phyloP scores from a whole-genome alignment of 2,797 vertebrate genomes.

The Macrochelys suwanniensis region DNA sequence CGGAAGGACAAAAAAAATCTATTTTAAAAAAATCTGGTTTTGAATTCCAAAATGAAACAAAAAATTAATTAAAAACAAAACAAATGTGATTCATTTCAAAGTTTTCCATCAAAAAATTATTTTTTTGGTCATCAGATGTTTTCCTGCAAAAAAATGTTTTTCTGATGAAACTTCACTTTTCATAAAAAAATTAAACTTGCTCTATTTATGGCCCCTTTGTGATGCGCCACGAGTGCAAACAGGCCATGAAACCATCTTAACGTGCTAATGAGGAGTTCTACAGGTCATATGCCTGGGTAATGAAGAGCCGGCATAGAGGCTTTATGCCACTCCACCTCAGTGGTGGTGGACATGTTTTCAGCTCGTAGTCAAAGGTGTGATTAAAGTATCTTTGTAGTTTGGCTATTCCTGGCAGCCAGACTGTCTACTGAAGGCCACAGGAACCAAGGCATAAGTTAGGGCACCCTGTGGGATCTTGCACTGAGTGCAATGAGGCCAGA shows the following conservation, averaged over 20 bases:
- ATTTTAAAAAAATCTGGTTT: not conserved
- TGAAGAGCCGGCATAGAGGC: not conserved
- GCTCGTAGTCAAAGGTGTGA: not conserved
- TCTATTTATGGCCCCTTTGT: not conserved
- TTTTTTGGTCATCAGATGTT: not conserved
- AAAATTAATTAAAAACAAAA: not conserved
- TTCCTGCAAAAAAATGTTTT: not conserved
- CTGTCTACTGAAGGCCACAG: not conserved
- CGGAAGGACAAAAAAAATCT: not conserved
- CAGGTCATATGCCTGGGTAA: not conserved
- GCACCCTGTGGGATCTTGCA: not conserved
- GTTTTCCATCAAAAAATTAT: not conserved
- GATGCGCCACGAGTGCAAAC: not conserved
- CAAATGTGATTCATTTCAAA: not conserved
- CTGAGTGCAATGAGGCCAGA: not conserved
- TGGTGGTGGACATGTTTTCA: not conserved
- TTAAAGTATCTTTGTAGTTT: not conserved
- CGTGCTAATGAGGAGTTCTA: not conserved
- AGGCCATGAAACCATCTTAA: not conserved
- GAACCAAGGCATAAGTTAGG: not conserved
- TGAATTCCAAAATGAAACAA: not conserved
- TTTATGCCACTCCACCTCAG: not conserved
- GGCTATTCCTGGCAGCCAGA: not conserved
- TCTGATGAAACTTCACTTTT: not conserved
- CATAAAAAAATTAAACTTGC: not conserved